phyloP scores from a whole-genome alignment of 2,113 vertebrate species.

The Sturnus vulgaris region DNA sequence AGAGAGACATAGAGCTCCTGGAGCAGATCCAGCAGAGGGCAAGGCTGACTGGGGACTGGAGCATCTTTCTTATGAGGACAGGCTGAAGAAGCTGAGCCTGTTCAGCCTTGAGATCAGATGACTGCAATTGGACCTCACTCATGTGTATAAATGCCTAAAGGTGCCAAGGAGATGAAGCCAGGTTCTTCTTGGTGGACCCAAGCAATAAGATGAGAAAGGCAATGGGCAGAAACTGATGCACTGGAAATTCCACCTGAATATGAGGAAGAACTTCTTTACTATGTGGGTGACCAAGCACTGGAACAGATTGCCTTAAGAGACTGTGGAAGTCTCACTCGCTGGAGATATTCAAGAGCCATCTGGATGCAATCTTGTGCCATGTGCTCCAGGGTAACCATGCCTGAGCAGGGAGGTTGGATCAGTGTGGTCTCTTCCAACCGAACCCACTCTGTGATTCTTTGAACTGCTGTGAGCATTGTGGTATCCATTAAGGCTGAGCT shows the following conservation, averaged over 20 bases:
- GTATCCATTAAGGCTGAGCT: neutral
- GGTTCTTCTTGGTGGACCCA: neutral
- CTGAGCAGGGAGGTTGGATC: neutral
- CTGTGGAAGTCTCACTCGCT: neutral
- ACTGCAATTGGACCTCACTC: neutral
- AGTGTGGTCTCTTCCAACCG: neutral
- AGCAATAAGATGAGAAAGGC: neutral
- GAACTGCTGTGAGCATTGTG: neutral
- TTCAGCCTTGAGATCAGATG: neutral
- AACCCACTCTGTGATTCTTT: neutral
- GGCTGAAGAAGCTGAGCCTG: neutral
- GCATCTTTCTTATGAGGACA: neutral
- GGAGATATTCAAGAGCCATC: neutral
- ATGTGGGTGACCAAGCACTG: accelerated
- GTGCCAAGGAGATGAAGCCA: neutral
- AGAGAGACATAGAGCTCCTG: neutral
- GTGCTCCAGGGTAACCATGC: neutral
- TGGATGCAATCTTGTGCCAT: neutral
- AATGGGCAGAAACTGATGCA: neutral
- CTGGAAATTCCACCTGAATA: neutral
- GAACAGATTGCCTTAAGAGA: neutral
- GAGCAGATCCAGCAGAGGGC: neutral
- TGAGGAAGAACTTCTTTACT: neutral
- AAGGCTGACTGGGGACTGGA: accelerated
- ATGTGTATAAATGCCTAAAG: neutral